Percentiles rank a stretch among this genome's conserved stretches.
Conservation (phyloP, 1,140 invertebrate species). For the Lepidurus couesii region DNA sequence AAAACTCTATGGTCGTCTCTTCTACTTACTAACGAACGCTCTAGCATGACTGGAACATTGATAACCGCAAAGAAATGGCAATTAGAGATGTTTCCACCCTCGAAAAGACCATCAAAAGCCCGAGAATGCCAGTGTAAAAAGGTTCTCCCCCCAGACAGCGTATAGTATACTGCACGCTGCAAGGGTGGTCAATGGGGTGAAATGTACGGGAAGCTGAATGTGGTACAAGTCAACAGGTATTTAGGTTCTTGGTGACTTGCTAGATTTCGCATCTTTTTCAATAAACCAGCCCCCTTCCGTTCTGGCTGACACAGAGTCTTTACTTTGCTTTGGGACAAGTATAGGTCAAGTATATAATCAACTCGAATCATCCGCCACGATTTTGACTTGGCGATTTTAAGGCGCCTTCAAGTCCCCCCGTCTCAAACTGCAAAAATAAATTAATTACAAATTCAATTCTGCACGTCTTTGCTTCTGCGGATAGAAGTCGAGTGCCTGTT, state of each 20-base stretch:
- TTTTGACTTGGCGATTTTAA: background rate
- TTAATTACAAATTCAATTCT: background rate
- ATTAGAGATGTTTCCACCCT: conserved; percentile 3
- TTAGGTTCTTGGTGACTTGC: conserved; percentile 15
- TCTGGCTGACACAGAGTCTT: background rate
- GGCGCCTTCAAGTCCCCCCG: background rate
- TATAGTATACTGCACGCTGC: background rate
- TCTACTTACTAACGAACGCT: background rate
- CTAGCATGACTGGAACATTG: background rate
- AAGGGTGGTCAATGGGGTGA: background rate
- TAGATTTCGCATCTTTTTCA: conserved; percentile 8
- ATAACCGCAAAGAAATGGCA: conserved; percentile 18
- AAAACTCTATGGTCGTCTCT: background rate
- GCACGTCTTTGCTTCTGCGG: background rate
- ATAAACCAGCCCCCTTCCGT: conserved; percentile 17
- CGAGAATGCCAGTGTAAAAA: background rate
- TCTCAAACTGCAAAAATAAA: background rate
- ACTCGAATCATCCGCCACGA: background rate
- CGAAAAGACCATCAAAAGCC: background rate
- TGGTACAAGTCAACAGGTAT: conserved; percentile 5
- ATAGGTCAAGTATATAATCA: conserved; percentile 12
- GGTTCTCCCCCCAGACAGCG: background rate
- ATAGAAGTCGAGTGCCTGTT: too few species aligned
- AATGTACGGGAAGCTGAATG: background rate
- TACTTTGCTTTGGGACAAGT: background rate